These are phyloP conservation scores for Caenorhabditis zanzibari DNA, from an alignment of 2,888 invertebrate genomes.

Conservation along the genomic window DNA sequence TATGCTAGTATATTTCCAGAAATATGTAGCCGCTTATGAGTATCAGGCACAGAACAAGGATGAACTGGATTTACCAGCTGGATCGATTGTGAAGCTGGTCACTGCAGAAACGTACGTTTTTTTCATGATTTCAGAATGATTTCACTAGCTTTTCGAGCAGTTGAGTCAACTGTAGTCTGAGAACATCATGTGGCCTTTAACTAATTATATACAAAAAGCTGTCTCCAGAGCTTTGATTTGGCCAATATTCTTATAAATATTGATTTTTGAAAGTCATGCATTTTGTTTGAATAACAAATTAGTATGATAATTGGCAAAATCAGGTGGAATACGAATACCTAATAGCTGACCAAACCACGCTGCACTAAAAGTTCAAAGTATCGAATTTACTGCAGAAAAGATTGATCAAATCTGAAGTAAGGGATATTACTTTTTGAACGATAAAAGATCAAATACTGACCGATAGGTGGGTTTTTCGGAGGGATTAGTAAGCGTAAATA, in stretches of 20 bases:
- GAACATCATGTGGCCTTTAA: not conserved
- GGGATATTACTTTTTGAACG: not conserved
- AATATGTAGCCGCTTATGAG: constrained; percentile 68
- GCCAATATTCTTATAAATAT: constrained; percentile 1
- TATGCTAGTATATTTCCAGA: constrained; percentile 15
- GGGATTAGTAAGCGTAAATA: constrained; percentile 6
- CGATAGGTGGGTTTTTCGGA: not conserved
- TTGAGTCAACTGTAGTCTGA: not conserved
- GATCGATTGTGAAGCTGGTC: constrained; percentile 70
- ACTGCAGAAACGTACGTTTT: constrained; percentile 59
- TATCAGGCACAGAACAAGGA: constrained; percentile 75
- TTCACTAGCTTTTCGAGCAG: not conserved
- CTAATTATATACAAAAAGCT: too few species aligned
- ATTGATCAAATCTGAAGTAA: not conserved
- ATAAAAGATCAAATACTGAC: constrained; percentile 34
- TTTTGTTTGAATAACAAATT: not conserved
- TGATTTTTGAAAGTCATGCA: not conserved
- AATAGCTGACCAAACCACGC: not conserved
- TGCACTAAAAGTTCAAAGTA: constrained; percentile 4
- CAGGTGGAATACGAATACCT: not conserved
- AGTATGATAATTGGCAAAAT: constrained; percentile 34
- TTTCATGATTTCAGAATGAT: not conserved
- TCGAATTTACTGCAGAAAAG: not conserved
- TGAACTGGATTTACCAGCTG: constrained; percentile 74
- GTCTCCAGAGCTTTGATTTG: not conserved